phyloP scores from a whole-genome alignment of 2,888 invertebrate species.

The Zonitis immaculata region DNA sequence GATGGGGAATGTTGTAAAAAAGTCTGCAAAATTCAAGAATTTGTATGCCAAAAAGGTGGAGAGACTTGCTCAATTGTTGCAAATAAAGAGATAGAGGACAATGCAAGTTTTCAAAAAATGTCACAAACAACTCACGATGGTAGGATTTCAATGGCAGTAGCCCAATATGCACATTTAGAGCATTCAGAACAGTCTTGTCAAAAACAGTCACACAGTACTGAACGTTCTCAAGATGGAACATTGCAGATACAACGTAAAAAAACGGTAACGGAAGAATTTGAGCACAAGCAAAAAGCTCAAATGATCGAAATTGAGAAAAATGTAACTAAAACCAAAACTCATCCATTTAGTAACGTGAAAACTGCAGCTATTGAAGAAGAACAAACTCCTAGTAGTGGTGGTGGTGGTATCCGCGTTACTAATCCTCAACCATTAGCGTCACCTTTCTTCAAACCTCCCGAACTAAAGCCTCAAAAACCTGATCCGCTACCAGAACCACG shows the following conservation, averaged over 20 bases:
- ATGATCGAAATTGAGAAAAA: slow-evolving; percentile 60
- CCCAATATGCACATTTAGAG: slow-evolving; percentile 33
- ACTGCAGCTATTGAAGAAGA: slow-evolving; percentile 29
- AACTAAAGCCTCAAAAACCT: neutral
- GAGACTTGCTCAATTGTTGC: neutral
- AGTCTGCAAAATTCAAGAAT: neutral
- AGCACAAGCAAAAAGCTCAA: slow-evolving; percentile 61
- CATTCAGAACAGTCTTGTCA: slow-evolving; percentile 34
- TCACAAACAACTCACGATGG: slow-evolving; percentile 14
- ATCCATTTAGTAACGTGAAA: slow-evolving; percentile 37
- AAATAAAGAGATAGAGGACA: slow-evolving; percentile 5
- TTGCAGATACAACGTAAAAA: slow-evolving; percentile 61
- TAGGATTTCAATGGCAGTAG: slow-evolving; percentile 32
- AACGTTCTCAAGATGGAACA: slow-evolving; percentile 33
- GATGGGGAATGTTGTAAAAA: neutral
- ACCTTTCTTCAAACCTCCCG: slow-evolving; percentile 22
- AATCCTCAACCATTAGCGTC: slow-evolving; percentile 39
- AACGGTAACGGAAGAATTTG: slow-evolving; percentile 64
- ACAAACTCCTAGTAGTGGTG: slow-evolving; percentile 27
- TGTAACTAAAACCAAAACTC: slow-evolving; percentile 20
- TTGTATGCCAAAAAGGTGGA: neutral
- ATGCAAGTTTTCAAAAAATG: slow-evolving; percentile 13
- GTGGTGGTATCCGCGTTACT: slow-evolving; percentile 38
- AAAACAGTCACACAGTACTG: slow-evolving; percentile 30
- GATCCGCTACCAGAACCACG: neutral